Conservation (phyloP, 2,888 invertebrate genomes). For the Lamellibrachia satsuma region DNA sequence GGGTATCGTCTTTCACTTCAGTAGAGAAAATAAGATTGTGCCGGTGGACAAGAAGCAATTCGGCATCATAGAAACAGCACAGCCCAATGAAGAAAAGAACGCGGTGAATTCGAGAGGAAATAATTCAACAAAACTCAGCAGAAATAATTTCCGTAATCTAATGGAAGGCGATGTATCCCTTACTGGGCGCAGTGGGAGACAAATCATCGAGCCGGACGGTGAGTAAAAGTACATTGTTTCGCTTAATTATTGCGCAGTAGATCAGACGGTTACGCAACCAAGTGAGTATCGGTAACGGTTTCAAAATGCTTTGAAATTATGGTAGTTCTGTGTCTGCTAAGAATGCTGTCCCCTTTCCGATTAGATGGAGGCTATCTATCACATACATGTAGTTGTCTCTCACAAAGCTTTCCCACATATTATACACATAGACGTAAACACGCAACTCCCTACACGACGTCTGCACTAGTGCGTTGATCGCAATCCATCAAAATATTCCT, state of each 20-base stretch:
- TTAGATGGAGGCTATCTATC: too few species aligned
- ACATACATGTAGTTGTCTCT: too few species aligned
- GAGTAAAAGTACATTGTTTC: neutral
- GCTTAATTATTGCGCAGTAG: neutral
- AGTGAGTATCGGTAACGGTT: too few species aligned
- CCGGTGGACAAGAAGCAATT: neutral
- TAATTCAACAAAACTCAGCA: neutral
- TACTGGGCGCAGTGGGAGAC: neutral
- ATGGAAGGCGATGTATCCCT: neutral
- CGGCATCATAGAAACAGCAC: neutral
- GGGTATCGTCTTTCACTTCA: neutral
- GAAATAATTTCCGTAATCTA: neutral
- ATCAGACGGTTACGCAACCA: too few species aligned
- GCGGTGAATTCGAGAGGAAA: neutral
- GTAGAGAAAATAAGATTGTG: neutral
- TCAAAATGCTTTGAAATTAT: too few species aligned
- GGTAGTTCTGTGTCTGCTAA: too few species aligned
- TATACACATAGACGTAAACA: too few species aligned
- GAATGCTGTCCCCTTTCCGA: too few species aligned
- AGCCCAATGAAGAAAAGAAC: neutral
- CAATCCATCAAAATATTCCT: too few species aligned
- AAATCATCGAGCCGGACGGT: neutral
- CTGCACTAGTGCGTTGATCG: too few species aligned
- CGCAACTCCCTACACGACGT: neutral
- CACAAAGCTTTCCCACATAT: too few species aligned